A percentile compares a stretch with the other conserved stretches of the same genome.
Evolutionary conservation across 2,113 vertebrate species (phyloP).

Genomic region (Gopherus flavomarginatus): DNA sequence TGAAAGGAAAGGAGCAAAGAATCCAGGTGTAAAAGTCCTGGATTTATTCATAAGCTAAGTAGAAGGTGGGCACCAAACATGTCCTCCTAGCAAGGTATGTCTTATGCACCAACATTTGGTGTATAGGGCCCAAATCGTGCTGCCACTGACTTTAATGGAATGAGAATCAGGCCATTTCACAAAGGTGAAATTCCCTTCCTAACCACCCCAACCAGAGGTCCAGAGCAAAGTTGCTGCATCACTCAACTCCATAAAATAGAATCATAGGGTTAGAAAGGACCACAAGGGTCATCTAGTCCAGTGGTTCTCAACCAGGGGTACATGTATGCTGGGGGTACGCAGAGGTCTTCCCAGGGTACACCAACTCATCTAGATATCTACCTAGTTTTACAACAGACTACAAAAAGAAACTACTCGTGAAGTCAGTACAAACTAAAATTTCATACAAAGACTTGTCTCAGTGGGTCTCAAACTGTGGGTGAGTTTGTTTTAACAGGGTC

Average conservation of each 20-base stretch:
- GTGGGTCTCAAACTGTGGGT: too few species aligned
- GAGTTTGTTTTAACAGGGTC: too few species aligned
- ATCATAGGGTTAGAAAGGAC: neutral
- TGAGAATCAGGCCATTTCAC: neutral
- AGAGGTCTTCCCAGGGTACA: too few species aligned
- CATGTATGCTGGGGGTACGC: too few species aligned
- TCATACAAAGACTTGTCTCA: too few species aligned
- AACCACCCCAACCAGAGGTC: neutral
- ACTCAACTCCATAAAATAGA: rapidly evolving
- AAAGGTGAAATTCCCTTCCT: neutral
- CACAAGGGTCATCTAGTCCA: neutral
- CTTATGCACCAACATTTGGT: neutral
- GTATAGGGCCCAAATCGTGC: neutral
- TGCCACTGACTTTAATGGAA: neutral
- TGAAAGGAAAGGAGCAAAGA: neutral
- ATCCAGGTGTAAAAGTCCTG: neutral
- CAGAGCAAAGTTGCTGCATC: neutral
- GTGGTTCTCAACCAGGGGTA: too few species aligned
- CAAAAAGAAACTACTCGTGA: too few species aligned
- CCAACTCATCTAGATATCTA: too few species aligned
- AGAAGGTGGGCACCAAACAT: neutral
- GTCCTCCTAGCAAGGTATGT: neutral
- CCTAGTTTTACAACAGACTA: too few species aligned
- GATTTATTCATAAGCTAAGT: slow-evolving; percentile 9
- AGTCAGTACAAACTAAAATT: too few species aligned